phyloP scores from a whole-genome alignment of 1,140 invertebrate species.

The Physella acuta region DNA sequence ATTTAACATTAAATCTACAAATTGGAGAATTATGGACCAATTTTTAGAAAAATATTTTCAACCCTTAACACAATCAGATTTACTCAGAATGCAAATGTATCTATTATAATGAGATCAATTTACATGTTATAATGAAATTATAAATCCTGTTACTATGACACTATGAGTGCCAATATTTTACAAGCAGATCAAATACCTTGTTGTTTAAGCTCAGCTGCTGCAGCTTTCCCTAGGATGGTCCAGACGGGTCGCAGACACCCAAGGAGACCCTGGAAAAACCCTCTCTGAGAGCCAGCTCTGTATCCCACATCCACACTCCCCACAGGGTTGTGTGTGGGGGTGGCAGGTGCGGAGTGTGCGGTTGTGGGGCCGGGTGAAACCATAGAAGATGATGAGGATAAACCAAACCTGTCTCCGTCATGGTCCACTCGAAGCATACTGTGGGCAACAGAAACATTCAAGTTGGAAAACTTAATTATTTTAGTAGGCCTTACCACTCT shows the following conservation, averaged over 20 bases:
- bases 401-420: constrained; percentile 41
- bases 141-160: too few species aligned
- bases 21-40: too few species aligned
- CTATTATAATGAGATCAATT: too few species aligned
- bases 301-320: constrained; percentile 47
- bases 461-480: neutral
- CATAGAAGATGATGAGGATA: constrained; percentile 20
- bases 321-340: constrained; percentile 41
- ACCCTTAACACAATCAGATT: too few species aligned
- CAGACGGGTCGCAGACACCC: constrained; percentile 84
- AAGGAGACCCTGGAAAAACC: constrained; percentile 80
- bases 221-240: constrained; percentile 80
- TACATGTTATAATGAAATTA: too few species aligned
- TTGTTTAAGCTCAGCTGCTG: constrained; percentile 70
- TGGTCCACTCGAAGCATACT: constrained; percentile 57
- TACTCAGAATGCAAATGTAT: too few species aligned
- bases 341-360: constrained; percentile 48
- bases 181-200: constrained; percentile 54
- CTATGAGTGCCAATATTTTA: too few species aligned
- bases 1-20: too few species aligned
- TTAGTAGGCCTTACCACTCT: too few species aligned
- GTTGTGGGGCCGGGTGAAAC: constrained; percentile 42
- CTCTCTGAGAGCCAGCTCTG: constrained; percentile 47
- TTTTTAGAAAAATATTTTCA: too few species aligned
- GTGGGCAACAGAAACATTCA: constrained; percentile 29